phyloP scores from a whole-genome alignment of 1,140 invertebrate species.

The Bombus balteatus region DNA sequence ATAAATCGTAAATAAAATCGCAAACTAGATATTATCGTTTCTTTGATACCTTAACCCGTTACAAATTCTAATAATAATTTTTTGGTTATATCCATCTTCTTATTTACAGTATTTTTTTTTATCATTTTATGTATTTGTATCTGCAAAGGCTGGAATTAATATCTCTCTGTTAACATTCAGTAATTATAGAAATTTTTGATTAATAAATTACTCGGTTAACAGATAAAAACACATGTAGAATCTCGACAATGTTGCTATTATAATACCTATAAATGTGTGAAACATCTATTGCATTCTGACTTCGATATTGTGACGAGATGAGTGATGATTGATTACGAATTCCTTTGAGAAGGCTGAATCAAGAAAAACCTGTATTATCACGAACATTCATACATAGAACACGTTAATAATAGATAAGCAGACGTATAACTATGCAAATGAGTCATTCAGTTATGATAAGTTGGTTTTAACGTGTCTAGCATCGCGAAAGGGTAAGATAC shows the following conservation, averaged over 20 bases:
- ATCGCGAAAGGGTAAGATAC: neutral
- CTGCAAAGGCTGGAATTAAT: neutral
- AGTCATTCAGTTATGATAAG: neutral
- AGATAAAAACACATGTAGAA: neutral
- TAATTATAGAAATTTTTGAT: too few species aligned
- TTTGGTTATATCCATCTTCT: too few species aligned
- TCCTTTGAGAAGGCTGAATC: neutral
- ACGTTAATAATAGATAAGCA: neutral
- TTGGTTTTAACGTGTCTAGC: too few species aligned
- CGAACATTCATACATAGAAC: neutral
- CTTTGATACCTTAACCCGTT: too few species aligned
- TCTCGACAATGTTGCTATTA: too few species aligned
- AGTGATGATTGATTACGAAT: neutral
- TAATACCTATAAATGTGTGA: too few species aligned
- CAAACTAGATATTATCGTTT: too few species aligned
- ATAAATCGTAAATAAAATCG: too few species aligned
- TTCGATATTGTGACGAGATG: neutral
- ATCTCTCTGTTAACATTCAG: too few species aligned
- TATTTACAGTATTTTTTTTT: too few species aligned
- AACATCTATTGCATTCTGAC: neutral
- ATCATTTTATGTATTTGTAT: neutral
- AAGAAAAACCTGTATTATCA: neutral
- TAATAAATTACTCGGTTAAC: too few species aligned
- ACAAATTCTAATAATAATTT: too few species aligned
- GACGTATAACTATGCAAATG: neutral